These are phyloP conservation scores for Megaceryle torquata DNA, from an alignment of 2,113 vertebrate species.

Conservation along the genomic window DNA sequence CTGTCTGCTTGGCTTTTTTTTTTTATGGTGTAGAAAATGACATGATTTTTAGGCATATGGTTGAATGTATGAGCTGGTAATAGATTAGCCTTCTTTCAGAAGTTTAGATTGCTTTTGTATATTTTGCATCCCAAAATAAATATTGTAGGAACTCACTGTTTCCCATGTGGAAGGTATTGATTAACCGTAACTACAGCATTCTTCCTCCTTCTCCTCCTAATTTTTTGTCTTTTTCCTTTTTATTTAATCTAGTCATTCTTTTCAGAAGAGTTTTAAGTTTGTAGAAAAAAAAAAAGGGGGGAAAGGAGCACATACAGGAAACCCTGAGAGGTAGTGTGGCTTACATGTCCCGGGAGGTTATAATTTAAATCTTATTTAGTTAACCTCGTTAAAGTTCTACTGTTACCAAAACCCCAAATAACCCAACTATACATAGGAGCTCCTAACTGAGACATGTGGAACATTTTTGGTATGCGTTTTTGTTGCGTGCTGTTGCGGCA, in stretches of 20 bases:
- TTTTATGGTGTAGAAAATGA: background rate
- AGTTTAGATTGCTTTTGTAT: background rate
- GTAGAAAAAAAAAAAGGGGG: background rate
- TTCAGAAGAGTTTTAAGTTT: background rate
- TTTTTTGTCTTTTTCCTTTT: background rate
- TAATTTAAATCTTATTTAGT: background rate
- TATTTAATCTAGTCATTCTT: background rate
- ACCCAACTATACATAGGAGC: background rate
- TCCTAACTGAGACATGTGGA: background rate
- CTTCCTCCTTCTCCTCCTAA: background rate
- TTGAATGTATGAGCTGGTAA: background rate
- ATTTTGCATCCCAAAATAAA: background rate
- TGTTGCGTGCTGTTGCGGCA: background rate
- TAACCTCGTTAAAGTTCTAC: constrained; percentile 12
- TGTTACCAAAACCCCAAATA: background rate
- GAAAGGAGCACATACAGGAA: background rate
- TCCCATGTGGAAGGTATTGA: background rate
- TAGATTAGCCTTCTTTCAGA: background rate
- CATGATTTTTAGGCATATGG: background rate
- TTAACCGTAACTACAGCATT: background rate
- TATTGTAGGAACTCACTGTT: background rate
- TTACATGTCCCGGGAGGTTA: background rate
- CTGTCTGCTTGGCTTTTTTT: background rate
- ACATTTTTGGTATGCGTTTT: background rate
- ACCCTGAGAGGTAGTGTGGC: background rate